Evolutionary conservation across 2,113 vertebrate genomes (phyloP).

Genomic region (Edolisoma coerulescens): DNA sequence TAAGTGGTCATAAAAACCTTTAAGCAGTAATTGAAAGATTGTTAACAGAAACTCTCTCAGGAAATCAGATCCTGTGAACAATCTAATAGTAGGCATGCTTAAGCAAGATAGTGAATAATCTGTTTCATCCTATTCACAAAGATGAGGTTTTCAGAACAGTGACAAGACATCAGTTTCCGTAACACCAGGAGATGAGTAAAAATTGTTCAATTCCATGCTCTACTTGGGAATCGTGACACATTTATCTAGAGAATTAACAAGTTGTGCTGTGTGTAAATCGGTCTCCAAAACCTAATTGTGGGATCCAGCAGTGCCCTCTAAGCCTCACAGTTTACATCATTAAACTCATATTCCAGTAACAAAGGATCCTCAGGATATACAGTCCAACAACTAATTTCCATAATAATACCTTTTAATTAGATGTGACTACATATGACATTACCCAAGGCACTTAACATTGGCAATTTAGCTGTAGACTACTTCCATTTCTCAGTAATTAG

Average conservation of each 20-base stretch:
- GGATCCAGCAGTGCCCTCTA: constrained; percentile 10
- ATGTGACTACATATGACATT: constrained; percentile 23
- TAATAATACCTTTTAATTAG: constrained; percentile 57
- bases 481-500: constrained; percentile 28
- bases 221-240: not conserved
- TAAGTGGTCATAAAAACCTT: constrained; percentile 56
- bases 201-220: constrained; percentile 34
- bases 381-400: constrained; percentile 36
- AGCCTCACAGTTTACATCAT: constrained; percentile 19
- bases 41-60: constrained; percentile 45
- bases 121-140: constrained; percentile 5
- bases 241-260: constrained; percentile 44
- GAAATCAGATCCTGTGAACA: constrained; percentile 36
- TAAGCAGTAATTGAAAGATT: constrained; percentile 55
- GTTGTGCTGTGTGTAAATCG: not conserved
- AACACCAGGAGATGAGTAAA: constrained; percentile 17
- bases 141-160: constrained; percentile 2
- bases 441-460: constrained; percentile 1
- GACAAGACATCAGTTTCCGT: not conserved
- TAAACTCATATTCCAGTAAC: constrained; percentile 33
- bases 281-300: not conserved
- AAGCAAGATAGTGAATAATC: constrained; percentile 28
- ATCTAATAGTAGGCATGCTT: constrained; percentile 16
- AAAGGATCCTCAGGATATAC: constrained; percentile 29
- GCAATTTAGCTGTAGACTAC: not conserved